Conservation (phyloP, 2,113 vertebrate genomes). For the Gulo gulo region DNA sequence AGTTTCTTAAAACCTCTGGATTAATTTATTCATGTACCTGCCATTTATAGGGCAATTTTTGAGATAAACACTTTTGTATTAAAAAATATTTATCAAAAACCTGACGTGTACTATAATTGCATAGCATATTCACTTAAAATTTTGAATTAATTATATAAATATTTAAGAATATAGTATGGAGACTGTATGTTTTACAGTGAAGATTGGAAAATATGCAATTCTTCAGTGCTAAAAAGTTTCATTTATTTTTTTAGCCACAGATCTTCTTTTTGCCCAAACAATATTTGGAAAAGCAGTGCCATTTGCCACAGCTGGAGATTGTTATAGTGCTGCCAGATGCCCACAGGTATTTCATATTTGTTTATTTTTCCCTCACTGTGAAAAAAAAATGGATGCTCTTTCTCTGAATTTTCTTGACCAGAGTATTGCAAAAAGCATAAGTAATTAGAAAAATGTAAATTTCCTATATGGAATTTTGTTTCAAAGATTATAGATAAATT, state of each 20-base stretch:
- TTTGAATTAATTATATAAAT: neutral
- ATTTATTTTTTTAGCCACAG: constrained; percentile 86
- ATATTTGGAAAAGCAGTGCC: constrained; percentile 91
- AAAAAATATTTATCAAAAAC: neutral
- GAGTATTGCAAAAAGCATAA: neutral
- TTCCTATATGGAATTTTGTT: neutral
- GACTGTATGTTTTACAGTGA: neutral
- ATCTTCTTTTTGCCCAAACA: constrained; percentile 92
- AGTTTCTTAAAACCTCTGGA: neutral
- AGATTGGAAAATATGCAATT: neutral
- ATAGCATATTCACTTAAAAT: neutral
- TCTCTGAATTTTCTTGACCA: neutral
- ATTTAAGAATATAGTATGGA: neutral
- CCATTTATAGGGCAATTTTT: neutral
- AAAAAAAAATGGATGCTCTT: neutral
- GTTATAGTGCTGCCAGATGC: constrained; percentile 95
- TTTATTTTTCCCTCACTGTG: neutral
- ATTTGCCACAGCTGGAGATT: constrained; percentile 96
- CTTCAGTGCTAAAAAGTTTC: neutral
- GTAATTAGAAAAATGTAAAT: neutral
- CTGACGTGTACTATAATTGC: neutral
- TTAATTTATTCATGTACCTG: neutral
- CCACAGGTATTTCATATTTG: constrained; percentile 89
- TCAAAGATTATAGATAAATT: neutral
- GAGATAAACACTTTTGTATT: neutral